These are phyloP conservation scores for Neosilurus mollespiculum DNA, from an alignment of 2,797 vertebrate genomes.

Conservation along the genomic window DNA sequence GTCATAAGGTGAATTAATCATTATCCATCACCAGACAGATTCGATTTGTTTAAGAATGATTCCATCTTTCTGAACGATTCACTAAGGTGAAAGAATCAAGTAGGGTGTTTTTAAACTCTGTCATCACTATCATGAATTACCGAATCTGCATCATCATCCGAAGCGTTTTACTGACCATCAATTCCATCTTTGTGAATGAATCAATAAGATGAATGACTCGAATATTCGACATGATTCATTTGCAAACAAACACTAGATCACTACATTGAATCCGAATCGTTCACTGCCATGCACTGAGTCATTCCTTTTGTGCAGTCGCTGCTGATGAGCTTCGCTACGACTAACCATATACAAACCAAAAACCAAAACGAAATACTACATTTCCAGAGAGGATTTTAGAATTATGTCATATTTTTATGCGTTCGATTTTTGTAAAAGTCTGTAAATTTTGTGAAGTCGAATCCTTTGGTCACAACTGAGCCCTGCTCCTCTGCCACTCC, in stretches of 20 bases:
- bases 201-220: background rate
- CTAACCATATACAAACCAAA: background rate
- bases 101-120: background rate
- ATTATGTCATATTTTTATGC: background rate
- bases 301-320: background rate
- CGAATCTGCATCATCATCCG: too few relatives aligned
- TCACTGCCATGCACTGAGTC: background rate
- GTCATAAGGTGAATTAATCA: background rate
- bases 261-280: background rate
- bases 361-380: background rate
- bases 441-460: background rate
- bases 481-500: background rate
- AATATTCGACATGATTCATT: background rate
- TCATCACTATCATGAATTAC: too few relatives aligned
- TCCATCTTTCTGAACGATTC: background rate
- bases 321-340: background rate
- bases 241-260: background rate
- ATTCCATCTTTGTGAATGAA: background rate
- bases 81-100: background rate
- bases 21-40: too few relatives aligned
- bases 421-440: slow-evolving; percentile 1
- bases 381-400: background rate
- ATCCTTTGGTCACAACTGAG: background rate
- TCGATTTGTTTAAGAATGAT: background rate
- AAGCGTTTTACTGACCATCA: too few relatives aligned